Percentiles rank a stretch among this genome's conserved stretches.
Conservation (phyloP, 2,888 invertebrate species). For the Seira sanloemensis region DNA sequence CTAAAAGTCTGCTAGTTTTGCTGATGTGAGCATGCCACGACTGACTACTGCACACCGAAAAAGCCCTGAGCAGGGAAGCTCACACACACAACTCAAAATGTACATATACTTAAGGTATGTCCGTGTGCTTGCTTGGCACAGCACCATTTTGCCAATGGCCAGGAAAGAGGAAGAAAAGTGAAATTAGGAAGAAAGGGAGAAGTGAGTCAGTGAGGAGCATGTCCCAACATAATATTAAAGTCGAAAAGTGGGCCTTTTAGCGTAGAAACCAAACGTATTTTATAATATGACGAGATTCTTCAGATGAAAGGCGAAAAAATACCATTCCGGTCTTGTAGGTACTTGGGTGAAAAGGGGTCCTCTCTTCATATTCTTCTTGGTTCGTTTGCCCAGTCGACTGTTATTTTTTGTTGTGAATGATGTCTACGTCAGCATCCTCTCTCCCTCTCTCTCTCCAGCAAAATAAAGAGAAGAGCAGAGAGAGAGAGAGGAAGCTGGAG, state of each 20-base stretch:
- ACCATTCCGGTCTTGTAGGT: not conserved
- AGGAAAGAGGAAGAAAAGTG: slow-evolving; percentile 20
- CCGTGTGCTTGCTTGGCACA: slow-evolving; percentile 23
- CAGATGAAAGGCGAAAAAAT: not conserved
- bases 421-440: slow-evolving; percentile 62
- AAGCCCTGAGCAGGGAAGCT: too few species aligned
- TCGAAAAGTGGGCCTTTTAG: not conserved
- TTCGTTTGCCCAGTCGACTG: slow-evolving; percentile 58
- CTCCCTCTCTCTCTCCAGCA: too few species aligned
- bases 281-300: too few species aligned
- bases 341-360: slow-evolving; percentile 39
- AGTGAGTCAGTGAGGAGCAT: not conserved
- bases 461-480: not conserved
- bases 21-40: not conserved
- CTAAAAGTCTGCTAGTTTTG: too few species aligned
- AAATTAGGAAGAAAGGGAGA: slow-evolving; percentile 44
- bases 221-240: not conserved
- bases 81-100: too few species aligned
- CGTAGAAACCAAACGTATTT: not conserved
- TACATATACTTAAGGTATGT: too few species aligned
- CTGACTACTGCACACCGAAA: not conserved
- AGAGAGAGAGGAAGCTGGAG: slow-evolving; percentile 23
- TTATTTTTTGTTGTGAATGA: slow-evolving; percentile 62
- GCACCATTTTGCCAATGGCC: slow-evolving; percentile 43
- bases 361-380: slow-evolving; percentile 30